Conservation (phyloP, 2,797 vertebrate species). For the Megaceryle alcyon region DNA sequence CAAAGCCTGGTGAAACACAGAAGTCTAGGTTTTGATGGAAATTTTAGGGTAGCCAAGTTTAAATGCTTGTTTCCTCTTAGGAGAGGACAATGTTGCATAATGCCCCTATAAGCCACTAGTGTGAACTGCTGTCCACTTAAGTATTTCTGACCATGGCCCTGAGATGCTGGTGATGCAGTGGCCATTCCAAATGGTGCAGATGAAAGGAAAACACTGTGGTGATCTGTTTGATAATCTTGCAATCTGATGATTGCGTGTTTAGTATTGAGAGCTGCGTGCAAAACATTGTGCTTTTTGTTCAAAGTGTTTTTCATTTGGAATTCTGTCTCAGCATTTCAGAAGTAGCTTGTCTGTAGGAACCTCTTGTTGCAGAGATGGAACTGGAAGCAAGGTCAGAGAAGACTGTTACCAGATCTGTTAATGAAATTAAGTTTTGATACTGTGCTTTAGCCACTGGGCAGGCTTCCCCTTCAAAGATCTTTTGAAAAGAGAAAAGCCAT, state of each 20-base stretch:
- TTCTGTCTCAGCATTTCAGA: background rate
- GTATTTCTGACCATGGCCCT: background rate
- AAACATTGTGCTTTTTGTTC: background rate
- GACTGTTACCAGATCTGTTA: slow-evolving; percentile 41
- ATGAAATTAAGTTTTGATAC: slow-evolving; percentile 48
- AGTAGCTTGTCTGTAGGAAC: background rate
- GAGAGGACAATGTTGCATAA: background rate
- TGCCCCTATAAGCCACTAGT: background rate
- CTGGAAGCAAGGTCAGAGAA: slow-evolving; percentile 23
- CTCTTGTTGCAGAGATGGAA: background rate
- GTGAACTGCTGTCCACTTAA: background rate
- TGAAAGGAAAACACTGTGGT: background rate
- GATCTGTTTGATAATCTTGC: slow-evolving; percentile 16
- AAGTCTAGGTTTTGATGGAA: background rate
- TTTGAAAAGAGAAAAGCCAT: slow-evolving; percentile 68
- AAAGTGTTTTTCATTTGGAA: background rate
- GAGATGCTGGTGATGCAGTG: background rate
- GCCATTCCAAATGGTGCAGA: background rate
- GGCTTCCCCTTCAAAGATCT: slow-evolving; percentile 37
- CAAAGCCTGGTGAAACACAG: background rate
- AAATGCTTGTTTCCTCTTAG: background rate
- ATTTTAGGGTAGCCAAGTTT: background rate
- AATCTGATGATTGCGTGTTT: background rate
- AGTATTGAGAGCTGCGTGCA: background rate
- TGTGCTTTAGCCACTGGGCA: slow-evolving; percentile 47